Evolutionary conservation across 2,797 vertebrate genomes (phyloP).

Genomic region (Orestias chungarensis): DNA sequence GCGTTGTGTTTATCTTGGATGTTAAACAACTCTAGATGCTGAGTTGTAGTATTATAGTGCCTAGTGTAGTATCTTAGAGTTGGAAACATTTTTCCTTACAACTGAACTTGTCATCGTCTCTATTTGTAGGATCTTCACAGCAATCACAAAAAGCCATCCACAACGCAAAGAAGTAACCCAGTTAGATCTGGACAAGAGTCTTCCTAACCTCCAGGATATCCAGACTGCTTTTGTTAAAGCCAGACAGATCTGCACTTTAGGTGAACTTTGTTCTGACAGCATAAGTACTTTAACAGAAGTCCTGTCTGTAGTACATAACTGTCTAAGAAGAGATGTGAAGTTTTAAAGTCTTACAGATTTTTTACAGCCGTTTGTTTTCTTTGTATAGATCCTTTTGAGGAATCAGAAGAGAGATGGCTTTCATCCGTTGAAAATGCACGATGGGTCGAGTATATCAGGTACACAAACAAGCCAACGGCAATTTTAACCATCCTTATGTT

Average conservation of each 20-base stretch:
- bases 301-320: no score
- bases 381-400: conserved; percentile 90
- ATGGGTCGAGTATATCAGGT: conserved; percentile 96
- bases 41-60: no score
- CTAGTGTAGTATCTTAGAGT: no score
- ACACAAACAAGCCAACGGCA: conserved; percentile 46
- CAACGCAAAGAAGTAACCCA: conserved; percentile 86
- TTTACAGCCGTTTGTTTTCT: conserved; percentile 23
- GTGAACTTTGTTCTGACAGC: conserved; percentile 70
- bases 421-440: conserved; percentile 90
- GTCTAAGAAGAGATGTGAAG: neutral
- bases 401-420: conserved; percentile 95
- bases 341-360: conserved; percentile 7
- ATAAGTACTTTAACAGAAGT: neutral
- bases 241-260: conserved; percentile 92
- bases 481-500: neutral
- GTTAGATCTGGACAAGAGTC: conserved; percentile 88
- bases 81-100: neutral
- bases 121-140: conserved; percentile 85
- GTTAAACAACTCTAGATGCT: neutral
- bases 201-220: conserved; percentile 91
- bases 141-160: conserved; percentile 93
- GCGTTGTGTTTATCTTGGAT: neutral
- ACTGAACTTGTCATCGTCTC: neutral
- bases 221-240: conserved; percentile 88